Conservation (phyloP, 2,888 invertebrate species). For the Pedicia rivosa region DNA sequence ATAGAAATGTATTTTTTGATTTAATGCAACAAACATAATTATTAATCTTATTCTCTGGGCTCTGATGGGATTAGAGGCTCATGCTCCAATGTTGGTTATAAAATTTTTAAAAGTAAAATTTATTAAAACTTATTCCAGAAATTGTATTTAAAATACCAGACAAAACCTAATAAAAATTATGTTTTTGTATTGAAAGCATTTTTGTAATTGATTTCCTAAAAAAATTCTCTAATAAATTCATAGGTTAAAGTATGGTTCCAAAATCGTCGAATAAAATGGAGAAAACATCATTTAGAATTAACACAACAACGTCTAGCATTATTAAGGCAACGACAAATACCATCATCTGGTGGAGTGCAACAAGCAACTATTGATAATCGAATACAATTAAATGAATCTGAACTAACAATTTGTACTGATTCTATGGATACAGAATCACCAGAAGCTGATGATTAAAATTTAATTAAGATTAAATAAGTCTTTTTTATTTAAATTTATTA, state of each 20-base stretch:
- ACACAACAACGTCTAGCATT: constrained; percentile 70
- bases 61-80: too few relatives aligned
- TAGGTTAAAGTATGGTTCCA: constrained; percentile 88
- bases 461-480: background rate
- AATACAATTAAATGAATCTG: constrained; percentile 20
- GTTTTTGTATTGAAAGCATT: too few relatives aligned
- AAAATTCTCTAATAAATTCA: too few relatives aligned
- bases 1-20: background rate
- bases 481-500: background rate
- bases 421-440: constrained; percentile 26
- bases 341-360: constrained; percentile 8
- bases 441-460: constrained; percentile 21
- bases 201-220: constrained; percentile 11
- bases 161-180: too few relatives aligned
- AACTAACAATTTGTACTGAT: constrained; percentile 29
- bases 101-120: too few relatives aligned
- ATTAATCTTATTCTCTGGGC: too few relatives aligned
- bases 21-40: constrained; percentile 26
- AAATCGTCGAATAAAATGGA: constrained; percentile 80
- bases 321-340: constrained; percentile 27
- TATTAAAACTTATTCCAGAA: too few relatives aligned
- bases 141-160: too few relatives aligned
- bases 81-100: too few relatives aligned
- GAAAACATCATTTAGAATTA: constrained; percentile 84
- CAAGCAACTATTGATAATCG: constrained; percentile 6